Percentiles rank a stretch among this genome's conserved stretches.
These are phyloP conservation scores for Hipparchia sbordonii DNA, from an alignment of 2,888 invertebrate genomes.

Conservation along the genomic window DNA sequence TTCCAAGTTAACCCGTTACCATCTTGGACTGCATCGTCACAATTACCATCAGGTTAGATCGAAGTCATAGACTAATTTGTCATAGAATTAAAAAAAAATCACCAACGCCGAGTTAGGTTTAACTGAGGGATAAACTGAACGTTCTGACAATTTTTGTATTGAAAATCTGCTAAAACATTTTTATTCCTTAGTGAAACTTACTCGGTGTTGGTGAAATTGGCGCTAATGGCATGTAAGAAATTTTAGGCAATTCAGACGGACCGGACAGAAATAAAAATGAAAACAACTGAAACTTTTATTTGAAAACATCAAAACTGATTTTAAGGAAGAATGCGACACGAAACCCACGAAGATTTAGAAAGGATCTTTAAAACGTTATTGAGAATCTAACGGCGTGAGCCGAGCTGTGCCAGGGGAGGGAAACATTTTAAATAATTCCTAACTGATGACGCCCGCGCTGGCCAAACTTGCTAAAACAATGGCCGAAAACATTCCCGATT, in stretches of 20 bases:
- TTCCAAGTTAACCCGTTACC: too few relatives aligned
- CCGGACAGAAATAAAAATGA: background rate
- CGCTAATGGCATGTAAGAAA: background rate
- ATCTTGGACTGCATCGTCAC: too few relatives aligned
- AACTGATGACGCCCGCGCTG: constrained; percentile 65
- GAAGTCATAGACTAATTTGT: too few relatives aligned
- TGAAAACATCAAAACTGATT: background rate
- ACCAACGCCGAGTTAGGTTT: too few relatives aligned
- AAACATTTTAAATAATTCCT: constrained; percentile 48
- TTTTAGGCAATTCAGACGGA: background rate
- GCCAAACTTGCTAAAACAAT: constrained; percentile 71
- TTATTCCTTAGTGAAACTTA: too few relatives aligned
- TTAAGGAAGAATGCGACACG: constrained; percentile 4
- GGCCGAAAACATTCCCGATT: constrained; percentile 68
- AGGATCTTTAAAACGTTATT: constrained; percentile 25
- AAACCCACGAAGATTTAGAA: constrained; percentile 24
- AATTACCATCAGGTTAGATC: too few relatives aligned
- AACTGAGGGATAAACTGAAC: too few relatives aligned
- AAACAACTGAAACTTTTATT: background rate
- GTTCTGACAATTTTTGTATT: too few relatives aligned
- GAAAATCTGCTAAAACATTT: too few relatives aligned
- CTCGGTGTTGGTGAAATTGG: too few relatives aligned
- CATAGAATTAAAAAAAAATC: too few relatives aligned
- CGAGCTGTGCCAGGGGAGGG: constrained; percentile 8
- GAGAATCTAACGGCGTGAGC: constrained; percentile 29